Evolutionary conservation across 2,113 vertebrate genomes (phyloP).

Genomic region (Arizona elegans): DNA sequence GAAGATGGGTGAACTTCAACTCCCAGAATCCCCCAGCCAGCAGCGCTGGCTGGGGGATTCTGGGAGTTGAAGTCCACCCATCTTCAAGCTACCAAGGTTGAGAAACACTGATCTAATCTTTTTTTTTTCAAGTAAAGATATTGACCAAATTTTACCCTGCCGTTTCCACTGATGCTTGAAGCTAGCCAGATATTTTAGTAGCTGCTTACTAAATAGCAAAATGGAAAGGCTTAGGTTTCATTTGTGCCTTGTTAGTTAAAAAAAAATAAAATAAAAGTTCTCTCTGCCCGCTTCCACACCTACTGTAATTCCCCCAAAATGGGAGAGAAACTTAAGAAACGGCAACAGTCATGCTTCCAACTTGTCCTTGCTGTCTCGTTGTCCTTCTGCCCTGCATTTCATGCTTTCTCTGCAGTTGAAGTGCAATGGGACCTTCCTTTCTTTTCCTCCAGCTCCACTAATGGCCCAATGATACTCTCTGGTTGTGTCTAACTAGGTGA

Average conservation of each 20-base stretch:
- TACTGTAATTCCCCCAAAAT: not conserved
- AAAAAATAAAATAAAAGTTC: not conserved
- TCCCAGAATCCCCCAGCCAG: too few relatives aligned
- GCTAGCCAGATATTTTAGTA: not conserved
- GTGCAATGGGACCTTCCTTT: not conserved
- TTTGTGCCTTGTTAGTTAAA: not conserved
- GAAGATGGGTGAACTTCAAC: too few relatives aligned
- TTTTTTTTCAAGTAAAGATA: not conserved
- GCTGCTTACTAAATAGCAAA: not conserved
- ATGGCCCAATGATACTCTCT: not conserved
- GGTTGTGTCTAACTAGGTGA: not conserved
- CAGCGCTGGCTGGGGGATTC: too few relatives aligned
- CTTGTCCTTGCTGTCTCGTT: not conserved
- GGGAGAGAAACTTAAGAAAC: not conserved
- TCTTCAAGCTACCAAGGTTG: too few relatives aligned
- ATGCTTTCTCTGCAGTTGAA: not conserved
- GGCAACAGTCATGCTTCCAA: not conserved
- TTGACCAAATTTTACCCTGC: not conserved
- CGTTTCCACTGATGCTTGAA: not conserved
- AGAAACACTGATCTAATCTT: too few relatives aligned
- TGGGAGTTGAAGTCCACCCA: too few relatives aligned
- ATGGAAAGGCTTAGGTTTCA: not conserved
- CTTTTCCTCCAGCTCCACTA: not conserved
- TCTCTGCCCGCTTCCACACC: too few relatives aligned
- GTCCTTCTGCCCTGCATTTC: constrained; percentile 26